These are phyloP conservation scores for Zophobas atratus DNA, from an alignment of 1,140 invertebrate species.

Conservation along the genomic window DNA sequence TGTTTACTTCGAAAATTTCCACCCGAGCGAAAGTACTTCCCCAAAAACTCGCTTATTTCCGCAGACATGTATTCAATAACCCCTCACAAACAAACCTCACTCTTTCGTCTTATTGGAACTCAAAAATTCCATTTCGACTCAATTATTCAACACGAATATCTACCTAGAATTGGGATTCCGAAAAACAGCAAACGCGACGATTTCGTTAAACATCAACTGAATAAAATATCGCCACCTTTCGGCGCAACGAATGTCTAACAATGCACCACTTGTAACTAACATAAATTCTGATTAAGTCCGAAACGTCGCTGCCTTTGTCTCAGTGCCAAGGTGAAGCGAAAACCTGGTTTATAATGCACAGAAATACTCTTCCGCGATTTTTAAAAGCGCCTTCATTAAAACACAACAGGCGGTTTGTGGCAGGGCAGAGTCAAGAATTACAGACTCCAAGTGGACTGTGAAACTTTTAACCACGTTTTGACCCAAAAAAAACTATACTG, in stretches of 20 bases:
- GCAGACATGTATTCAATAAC: too few species aligned
- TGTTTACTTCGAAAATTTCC: too few species aligned
- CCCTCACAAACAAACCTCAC: too few species aligned
- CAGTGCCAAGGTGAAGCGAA: background rate
- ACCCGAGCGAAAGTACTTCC: too few species aligned
- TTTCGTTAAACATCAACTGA: background rate
- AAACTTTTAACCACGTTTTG: background rate
- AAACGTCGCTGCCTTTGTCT: background rate
- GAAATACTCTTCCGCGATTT: background rate
- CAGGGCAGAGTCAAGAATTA: background rate
- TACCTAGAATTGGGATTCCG: background rate
- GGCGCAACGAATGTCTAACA: background rate
- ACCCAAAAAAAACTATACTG: too few species aligned
- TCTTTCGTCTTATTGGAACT: background rate
- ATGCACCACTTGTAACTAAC: background rate
- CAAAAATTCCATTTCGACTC: background rate
- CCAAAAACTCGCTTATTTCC: too few species aligned
- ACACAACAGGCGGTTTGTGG: background rate
- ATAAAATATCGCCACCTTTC: conserved; percentile 4
- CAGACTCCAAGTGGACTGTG: background rate
- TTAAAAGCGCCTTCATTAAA: background rate
- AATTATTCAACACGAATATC: background rate
- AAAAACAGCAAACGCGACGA: background rate
- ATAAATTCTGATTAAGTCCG: background rate
- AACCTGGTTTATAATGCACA: background rate